Conservation (phyloP, 2,888 invertebrate species). For the Glyphotaelius pellucidus region DNA sequence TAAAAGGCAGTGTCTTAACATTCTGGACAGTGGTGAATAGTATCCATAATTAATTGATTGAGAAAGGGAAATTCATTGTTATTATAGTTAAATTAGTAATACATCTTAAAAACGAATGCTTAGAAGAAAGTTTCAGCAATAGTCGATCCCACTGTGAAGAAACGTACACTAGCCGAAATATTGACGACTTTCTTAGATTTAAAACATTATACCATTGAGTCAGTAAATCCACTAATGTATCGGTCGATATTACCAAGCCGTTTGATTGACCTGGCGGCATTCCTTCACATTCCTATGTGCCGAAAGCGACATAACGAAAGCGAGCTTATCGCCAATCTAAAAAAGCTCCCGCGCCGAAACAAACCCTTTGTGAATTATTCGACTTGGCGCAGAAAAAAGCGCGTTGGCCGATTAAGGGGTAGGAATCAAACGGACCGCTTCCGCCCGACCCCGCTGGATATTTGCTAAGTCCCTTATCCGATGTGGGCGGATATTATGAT, state of each 20-base stretch:
- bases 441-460: slow-evolving; percentile 57
- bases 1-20: no score
- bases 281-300: slow-evolving; percentile 44
- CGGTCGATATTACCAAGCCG: slow-evolving; percentile 11
- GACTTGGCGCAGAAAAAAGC: slow-evolving; percentile 49
- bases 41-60: no score
- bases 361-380: slow-evolving; percentile 64
- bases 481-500: slow-evolving; percentile 64
- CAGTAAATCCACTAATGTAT: background rate
- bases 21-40: no score
- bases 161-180: background rate
- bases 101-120: no score
- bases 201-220: background rate
- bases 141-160: background rate
- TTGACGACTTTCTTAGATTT: background rate
- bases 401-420: slow-evolving; percentile 62
- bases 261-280: background rate
- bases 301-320: slow-evolving; percentile 52
- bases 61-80: no score
- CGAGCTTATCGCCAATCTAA: slow-evolving; percentile 60
- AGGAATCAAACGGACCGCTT: slow-evolving; percentile 64
- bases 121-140: no score
- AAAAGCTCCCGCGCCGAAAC: slow-evolving; percentile 56
- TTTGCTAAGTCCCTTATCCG: slow-evolving; percentile 65
- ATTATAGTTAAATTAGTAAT: no score